Conservation (phyloP, 2,113 vertebrate genomes). For the Hippocampus comes region DNA sequence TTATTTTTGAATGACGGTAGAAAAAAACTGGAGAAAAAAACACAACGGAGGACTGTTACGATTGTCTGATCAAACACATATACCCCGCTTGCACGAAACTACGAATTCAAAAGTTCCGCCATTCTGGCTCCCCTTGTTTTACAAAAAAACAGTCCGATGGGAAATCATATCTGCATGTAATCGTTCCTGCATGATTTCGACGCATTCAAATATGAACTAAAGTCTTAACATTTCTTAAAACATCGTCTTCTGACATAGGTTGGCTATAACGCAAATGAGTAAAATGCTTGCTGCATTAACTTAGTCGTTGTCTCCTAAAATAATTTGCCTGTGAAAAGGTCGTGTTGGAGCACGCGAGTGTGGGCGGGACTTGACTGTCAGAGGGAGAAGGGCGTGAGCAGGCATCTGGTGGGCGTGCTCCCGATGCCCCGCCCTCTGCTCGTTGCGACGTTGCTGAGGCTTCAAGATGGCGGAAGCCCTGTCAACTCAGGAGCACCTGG, state of each 20-base stretch:
- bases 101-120: constrained; percentile 52
- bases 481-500: constrained; percentile 78
- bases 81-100: neutral
- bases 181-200: constrained; percentile 1
- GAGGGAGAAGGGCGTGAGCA: constrained; percentile 35
- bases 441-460: constrained; percentile 75
- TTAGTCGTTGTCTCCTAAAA: no score
- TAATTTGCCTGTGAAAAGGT: neutral
- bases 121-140: constrained; percentile 21
- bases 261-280: no score
- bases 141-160: constrained; percentile 42
- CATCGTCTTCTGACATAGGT: no score
- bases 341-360: neutral
- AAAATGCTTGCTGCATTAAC: no score
- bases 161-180: neutral
- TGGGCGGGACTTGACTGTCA: constrained; percentile 33
- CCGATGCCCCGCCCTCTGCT: constrained; percentile 59
- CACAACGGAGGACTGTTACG: neutral
- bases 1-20: neutral
- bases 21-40: neutral
- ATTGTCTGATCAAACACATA: neutral
- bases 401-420: constrained; percentile 65
- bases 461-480: constrained; percentile 84
- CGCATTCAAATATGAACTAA: no score
- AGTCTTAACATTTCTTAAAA: no score